Percentiles rank a stretch among this genome's conserved stretches.
These are phyloP conservation scores for Ectemnius cavifrons DNA, from an alignment of 2,888 invertebrate species.

Conservation along the genomic window DNA sequence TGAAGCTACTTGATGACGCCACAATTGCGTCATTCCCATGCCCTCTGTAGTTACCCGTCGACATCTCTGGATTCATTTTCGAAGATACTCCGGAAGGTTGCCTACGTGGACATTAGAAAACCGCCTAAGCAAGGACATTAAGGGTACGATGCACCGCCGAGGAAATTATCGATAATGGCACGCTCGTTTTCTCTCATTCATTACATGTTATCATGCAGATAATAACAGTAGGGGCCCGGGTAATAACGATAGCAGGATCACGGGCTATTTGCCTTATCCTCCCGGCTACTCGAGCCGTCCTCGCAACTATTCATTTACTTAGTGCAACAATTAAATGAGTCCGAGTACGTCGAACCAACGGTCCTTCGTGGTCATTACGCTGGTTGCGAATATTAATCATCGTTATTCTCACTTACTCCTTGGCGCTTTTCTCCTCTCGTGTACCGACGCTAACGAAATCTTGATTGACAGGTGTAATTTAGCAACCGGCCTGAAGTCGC, in stretches of 20 bases:
- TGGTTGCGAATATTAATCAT: slow-evolving; percentile 54
- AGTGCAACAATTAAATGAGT: slow-evolving; percentile 54
- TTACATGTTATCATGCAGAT: slow-evolving; percentile 61
- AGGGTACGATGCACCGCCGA: slow-evolving; percentile 60
- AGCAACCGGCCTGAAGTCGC: slow-evolving; percentile 8
- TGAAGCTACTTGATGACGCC: too few relatives aligned
- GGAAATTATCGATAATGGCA: slow-evolving; percentile 64
- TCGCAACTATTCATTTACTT: slow-evolving; percentile 46
- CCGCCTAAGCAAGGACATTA: slow-evolving; percentile 59
- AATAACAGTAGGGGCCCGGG: slow-evolving; percentile 54
- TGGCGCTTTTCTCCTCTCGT: slow-evolving; percentile 13
- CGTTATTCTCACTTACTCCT: slow-evolving; percentile 47
- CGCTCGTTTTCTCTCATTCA: slow-evolving; percentile 64
- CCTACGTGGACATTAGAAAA: slow-evolving; percentile 57
- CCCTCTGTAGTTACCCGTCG: too few relatives aligned
- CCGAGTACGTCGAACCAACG: background rate
- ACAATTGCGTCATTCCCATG: too few relatives aligned
- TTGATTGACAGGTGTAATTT: slow-evolving; percentile 44
- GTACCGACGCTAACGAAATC: slow-evolving; percentile 41
- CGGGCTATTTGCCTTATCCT: slow-evolving; percentile 57
- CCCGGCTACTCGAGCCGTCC: slow-evolving; percentile 30
- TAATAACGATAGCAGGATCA: slow-evolving; percentile 56
- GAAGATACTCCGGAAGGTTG: slow-evolving; percentile 9
- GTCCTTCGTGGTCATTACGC: slow-evolving; percentile 15
- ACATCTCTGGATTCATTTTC: slow-evolving; percentile 45